A percentile compares a stretch with the other conserved stretches of the same genome.
phyloP scores from a whole-genome alignment of 2,888 invertebrate genomes.

The Cantharis rufa region DNA sequence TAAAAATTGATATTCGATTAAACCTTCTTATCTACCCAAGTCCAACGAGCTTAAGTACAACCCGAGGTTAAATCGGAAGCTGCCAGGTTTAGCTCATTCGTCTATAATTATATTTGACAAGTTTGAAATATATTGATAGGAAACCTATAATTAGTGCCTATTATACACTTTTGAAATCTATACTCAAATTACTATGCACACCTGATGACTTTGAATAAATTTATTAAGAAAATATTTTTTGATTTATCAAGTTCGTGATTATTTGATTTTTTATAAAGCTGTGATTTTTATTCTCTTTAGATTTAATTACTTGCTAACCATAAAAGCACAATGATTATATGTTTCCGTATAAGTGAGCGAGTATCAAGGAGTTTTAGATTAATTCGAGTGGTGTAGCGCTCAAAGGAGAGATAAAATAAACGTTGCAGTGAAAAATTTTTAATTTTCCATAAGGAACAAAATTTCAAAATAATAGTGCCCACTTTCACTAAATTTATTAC shows the following conservation, averaged over 20 bases:
- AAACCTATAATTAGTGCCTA: constrained; percentile 36
- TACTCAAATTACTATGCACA: constrained; percentile 30
- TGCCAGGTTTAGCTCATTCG: constrained; percentile 18
- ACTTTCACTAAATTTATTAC: too few relatives aligned
- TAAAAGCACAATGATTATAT: background rate
- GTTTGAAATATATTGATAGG: constrained; percentile 36
- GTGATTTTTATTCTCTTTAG: background rate
- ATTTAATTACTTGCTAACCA: background rate
- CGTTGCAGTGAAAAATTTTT: too few relatives aligned
- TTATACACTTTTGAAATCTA: constrained; percentile 38
- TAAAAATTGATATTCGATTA: background rate
- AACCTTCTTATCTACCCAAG: constrained; percentile 8
- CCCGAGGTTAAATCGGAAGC: constrained; percentile 37
- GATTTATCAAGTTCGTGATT: background rate
- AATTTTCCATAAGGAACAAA: too few relatives aligned
- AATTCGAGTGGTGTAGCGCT: background rate
- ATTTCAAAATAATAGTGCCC: too few relatives aligned
- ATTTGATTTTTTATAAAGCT: background rate
- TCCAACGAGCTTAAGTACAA: constrained; percentile 16
- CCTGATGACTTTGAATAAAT: constrained; percentile 1
- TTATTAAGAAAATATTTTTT: background rate
- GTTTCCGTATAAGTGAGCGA: background rate
- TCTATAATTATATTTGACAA: constrained; percentile 38
- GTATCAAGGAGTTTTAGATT: background rate
- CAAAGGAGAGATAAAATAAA: background rate